Evolutionary conservation across 2,888 invertebrate genomes (phyloP).

Genomic region (Dolomedes plantarius): DNA sequence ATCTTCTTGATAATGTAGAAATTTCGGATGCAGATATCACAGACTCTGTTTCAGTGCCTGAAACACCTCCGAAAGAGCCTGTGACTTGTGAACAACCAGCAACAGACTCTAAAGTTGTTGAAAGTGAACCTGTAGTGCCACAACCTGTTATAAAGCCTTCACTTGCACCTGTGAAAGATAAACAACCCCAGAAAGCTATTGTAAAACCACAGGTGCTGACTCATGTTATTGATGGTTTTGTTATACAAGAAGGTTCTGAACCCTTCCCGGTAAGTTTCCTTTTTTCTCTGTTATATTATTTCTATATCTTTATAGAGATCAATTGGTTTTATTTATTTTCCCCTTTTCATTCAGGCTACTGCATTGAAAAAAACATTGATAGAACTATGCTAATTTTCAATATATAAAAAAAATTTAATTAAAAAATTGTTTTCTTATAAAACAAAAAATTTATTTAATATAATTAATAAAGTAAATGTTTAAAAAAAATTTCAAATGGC

Average conservation of each 20-base stretch:
- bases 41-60: not conserved
- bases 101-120: not conserved
- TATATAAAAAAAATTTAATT: too few relatives aligned
- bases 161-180: conserved; percentile 63
- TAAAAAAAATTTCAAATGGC: too few relatives aligned
- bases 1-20: not conserved
- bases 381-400: too few relatives aligned
- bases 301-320: too few relatives aligned
- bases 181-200: conserved; percentile 73
- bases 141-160: conserved; percentile 38
- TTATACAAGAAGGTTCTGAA: conserved; percentile 90
- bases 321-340: too few relatives aligned
- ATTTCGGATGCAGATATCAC: not conserved
- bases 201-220: conserved; percentile 86
- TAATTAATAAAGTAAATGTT: too few relatives aligned
- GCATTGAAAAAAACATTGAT: too few relatives aligned
- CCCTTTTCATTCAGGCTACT: too few relatives aligned
- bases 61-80: conserved; percentile 1
- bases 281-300: too few relatives aligned
- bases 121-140: conserved; percentile 29
- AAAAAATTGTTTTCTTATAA: too few relatives aligned
- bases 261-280: conserved; percentile 77
- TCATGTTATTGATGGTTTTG: conserved; percentile 96
- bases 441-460: too few relatives aligned
- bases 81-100: not conserved